phyloP scores from a whole-genome alignment of 2,797 vertebrate species.

The Synaphobranchus kaupii region DNA sequence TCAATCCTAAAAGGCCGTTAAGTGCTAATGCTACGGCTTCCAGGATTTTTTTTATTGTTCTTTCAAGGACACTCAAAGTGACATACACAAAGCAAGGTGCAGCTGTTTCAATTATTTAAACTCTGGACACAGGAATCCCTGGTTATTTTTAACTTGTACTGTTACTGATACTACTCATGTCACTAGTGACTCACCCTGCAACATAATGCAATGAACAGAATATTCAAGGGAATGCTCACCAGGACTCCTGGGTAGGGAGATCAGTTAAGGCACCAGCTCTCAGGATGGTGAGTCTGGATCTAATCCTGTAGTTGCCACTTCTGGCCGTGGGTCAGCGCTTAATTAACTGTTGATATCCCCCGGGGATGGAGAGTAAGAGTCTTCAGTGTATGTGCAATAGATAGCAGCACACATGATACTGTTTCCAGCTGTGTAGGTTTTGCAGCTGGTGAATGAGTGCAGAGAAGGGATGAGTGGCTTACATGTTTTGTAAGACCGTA shows the following conservation, averaged over 20 bases:
- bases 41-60: background rate
- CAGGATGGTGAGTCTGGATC: background rate
- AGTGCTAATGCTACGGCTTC: background rate
- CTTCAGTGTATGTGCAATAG: background rate
- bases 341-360: background rate
- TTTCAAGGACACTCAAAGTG: background rate
- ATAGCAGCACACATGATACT: background rate
- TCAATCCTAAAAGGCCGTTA: background rate
- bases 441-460: background rate
- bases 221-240: background rate
- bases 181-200: background rate
- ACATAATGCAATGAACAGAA: background rate
- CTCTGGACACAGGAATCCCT: background rate
- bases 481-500: background rate
- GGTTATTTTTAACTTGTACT: background rate
- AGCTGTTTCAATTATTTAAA: background rate
- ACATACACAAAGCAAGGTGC: background rate
- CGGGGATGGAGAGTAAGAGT: background rate
- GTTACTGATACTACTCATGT: slow-evolving; percentile 7
- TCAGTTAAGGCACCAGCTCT: background rate
- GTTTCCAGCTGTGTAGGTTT: background rate
- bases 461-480: background rate
- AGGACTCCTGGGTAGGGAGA: background rate
- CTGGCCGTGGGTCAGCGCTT: background rate
- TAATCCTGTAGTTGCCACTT: background rate